Evolutionary conservation across 2,888 invertebrate species (phyloP).

Genomic region (Melinaea menophilus): DNA sequence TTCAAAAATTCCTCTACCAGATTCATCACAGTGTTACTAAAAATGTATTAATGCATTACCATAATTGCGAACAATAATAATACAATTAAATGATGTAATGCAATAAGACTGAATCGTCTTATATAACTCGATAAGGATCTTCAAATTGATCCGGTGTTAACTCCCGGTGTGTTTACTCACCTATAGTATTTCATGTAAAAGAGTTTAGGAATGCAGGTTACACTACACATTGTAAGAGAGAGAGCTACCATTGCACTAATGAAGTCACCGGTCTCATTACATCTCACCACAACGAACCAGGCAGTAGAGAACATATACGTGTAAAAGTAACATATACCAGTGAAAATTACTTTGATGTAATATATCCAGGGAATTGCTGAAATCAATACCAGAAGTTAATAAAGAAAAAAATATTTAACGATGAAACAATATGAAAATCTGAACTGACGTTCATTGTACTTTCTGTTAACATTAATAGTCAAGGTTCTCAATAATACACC

Average conservation of each 20-base stretch:
- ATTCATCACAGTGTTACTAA: constrained; percentile 40
- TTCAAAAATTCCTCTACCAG: constrained; percentile 41
- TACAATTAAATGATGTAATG: neutral
- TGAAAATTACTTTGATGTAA: constrained; percentile 48
- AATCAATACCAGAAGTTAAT: neutral
- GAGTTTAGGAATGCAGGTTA: constrained; percentile 44
- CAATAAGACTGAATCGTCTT: too few species aligned
- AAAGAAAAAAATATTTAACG: neutral
- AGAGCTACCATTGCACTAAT: constrained; percentile 41
- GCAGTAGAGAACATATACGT: constrained; percentile 44
- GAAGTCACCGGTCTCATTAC: constrained; percentile 39
- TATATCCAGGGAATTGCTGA: constrained; percentile 38
- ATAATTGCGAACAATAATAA: neutral
- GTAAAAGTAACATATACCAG: constrained; percentile 43
- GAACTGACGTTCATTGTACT: constrained; percentile 41
- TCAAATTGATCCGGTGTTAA: too few species aligned
- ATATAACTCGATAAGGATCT: too few species aligned
- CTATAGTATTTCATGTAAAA: constrained; percentile 42
- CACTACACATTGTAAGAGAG: constrained; percentile 45
- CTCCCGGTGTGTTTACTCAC: constrained; percentile 36
- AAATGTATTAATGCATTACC: constrained; percentile 11
- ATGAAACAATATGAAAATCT: neutral
- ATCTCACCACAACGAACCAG: constrained; percentile 47
- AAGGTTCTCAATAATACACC: constrained; percentile 42
- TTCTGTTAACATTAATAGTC: constrained; percentile 44